Conservation (phyloP, 2,113 vertebrate species). For the Syngnathus floridae region DNA sequence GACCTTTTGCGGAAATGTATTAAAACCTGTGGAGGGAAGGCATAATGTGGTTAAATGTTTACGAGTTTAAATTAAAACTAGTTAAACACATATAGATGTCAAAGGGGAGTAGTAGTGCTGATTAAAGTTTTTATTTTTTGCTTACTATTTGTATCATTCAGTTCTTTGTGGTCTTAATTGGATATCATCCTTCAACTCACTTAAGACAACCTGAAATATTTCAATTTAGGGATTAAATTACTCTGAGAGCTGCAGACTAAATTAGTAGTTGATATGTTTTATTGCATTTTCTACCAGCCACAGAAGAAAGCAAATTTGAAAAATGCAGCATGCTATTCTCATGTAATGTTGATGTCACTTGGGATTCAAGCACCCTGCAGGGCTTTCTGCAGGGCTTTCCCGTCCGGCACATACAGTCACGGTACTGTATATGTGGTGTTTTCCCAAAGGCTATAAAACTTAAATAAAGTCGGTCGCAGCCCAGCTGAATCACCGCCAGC, state of each 20-base stretch:
- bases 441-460: conserved; percentile 54
- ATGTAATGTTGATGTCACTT: conserved; percentile 48
- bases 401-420: conserved; percentile 44
- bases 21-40: background rate
- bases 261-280: conserved; percentile 58
- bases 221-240: background rate
- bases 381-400: conserved; percentile 44
- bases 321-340: conserved; percentile 48
- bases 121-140: background rate
- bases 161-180: background rate
- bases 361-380: conserved; percentile 45
- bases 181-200: too few species aligned
- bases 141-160: background rate
- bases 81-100: background rate
- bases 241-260: background rate
- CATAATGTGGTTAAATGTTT: background rate
- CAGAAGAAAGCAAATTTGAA: conserved; percentile 16
- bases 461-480: conserved; percentile 52
- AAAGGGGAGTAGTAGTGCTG: too few species aligned
- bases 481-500: conserved; percentile 45
- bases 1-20: background rate
- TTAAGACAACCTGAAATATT: background rate
- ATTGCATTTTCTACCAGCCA: conserved; percentile 56
- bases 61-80: background rate
- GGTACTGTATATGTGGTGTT: conserved; percentile 45